A percentile compares a stretch with the other conserved stretches of the same genome.
Evolutionary conservation across 2,113 vertebrate species (phyloP).

Genomic region (Sorex fumeus): DNA sequence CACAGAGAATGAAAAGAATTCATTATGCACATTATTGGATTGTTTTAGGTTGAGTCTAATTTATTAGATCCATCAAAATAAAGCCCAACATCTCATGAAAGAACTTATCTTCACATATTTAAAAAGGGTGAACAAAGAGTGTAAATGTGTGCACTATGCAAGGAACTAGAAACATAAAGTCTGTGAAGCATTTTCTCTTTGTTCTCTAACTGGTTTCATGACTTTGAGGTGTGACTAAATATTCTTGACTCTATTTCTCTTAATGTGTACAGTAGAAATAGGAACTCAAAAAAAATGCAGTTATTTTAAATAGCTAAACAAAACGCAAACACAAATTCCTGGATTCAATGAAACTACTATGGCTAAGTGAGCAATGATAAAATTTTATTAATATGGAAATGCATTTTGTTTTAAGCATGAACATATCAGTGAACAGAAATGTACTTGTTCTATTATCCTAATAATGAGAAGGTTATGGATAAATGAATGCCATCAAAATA

Average conservation of each 20-base stretch:
- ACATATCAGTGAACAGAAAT: background rate
- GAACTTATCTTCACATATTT: conserved; percentile 6
- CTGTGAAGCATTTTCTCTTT: background rate
- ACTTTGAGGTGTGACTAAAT: conserved; percentile 25
- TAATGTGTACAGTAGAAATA: background rate
- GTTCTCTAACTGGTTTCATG: background rate
- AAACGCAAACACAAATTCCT: background rate
- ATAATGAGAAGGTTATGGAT: background rate
- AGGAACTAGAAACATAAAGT: background rate
- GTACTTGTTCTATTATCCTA: background rate
- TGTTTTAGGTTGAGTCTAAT: conserved; percentile 63
- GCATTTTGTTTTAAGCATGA: background rate
- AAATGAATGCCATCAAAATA: too few relatives aligned
- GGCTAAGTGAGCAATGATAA: background rate
- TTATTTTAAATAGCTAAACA: background rate
- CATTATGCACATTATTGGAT: conserved; percentile 72
- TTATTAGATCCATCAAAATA: conserved; percentile 67
- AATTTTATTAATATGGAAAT: background rate
- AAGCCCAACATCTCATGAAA: conserved; percentile 31
- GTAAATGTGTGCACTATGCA: background rate
- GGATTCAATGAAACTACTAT: background rate
- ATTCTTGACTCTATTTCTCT: background rate
- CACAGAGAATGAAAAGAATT: conserved; percentile 76
- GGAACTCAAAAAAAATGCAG: background rate
- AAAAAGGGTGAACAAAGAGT: background rate